These are phyloP conservation scores for Eulemur mongoz DNA, from an alignment of 2,797 vertebrate species.

Conservation along the genomic window DNA sequence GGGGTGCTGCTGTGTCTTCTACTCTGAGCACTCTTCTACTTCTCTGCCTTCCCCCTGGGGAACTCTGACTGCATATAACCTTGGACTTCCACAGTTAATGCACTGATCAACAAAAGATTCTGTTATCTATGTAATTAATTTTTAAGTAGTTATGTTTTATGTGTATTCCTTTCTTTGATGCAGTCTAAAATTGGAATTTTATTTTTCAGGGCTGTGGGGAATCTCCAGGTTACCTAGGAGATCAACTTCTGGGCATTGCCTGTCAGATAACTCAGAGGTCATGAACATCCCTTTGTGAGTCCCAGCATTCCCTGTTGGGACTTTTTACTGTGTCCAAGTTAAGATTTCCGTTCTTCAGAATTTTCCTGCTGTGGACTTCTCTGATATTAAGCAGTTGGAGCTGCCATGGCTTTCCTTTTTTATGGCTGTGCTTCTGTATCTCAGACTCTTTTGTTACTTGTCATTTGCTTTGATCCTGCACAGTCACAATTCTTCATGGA, in stretches of 20 bases:
- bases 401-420: not conserved
- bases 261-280: not conserved
- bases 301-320: not conserved
- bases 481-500: constrained; percentile 24
- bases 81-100: not conserved
- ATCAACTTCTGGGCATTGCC: not conserved
- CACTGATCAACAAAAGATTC: not conserved
- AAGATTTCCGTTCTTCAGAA: not conserved
- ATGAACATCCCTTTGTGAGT: not conserved
- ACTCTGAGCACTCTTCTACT: not conserved
- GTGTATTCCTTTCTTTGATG: not conserved
- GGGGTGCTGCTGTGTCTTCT: not conserved
- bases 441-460: not conserved
- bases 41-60: not conserved
- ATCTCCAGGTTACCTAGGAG: not conserved
- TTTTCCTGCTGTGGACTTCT: not conserved
- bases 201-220: not conserved
- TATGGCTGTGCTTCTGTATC: not conserved
- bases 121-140: not conserved
- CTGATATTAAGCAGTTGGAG: not conserved
- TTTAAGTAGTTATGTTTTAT: constrained; percentile 19
- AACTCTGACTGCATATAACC: not conserved
- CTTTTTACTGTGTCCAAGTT: not conserved
- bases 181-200: constrained; percentile 6
- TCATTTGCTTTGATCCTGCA: not conserved